Base-by-base conservation (phyloP, 2,797 vertebrate genomes). In the Spinibarbus caldwelli region DNA sequence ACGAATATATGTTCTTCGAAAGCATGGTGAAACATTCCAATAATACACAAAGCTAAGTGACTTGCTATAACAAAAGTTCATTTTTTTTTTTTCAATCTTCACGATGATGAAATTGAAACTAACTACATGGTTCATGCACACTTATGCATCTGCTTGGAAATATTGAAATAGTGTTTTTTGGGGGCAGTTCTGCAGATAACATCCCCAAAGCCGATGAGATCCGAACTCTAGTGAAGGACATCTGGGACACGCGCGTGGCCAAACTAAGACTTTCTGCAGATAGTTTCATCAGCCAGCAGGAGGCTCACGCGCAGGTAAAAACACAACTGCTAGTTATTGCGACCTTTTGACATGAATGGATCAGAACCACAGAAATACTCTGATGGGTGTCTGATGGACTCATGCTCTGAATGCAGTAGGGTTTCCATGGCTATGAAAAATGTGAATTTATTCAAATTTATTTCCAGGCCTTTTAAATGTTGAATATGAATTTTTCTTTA, bases 201-300 rank as follows among this genome's bases (percentile, higher is more conserved):
- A 98, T 99, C 86, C 97, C 98, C 0, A 97, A 95, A 90, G 98
- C 98, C 0, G 98, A 99, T 2, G 96, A 97, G 89, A 99, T 99
- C 89, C 95, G 98, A 34, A 99, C 97, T 0, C 93, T 99, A 89
- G 94, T 99, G 88, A 99, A 99, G 93, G 98, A 99, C 83, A 96
- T 96, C 66, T 99, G 98, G 98, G 98, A 99, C 92, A 99, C 97
- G 0, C 96, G 98, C 1, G 89, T 97, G 1, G 98, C 98, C 88
- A 99, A 99, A 89, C 96, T 99, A 36, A 95, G 98, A 67, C 95
- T 99, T 68, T 99, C 98, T 0, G 96, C 97, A 0, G 97, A 99
- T 94, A 97, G 96, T 92, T 99, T 99, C 88, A 96, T 99, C 89
- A 93, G 91, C 81, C 97, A 96, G 91, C 97, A 98, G 93, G 98